A percentile compares a stretch with the other conserved stretches of the same genome.
Conservation (phyloP, 2,797 vertebrate species). For the Podarcis siculus region DNA sequence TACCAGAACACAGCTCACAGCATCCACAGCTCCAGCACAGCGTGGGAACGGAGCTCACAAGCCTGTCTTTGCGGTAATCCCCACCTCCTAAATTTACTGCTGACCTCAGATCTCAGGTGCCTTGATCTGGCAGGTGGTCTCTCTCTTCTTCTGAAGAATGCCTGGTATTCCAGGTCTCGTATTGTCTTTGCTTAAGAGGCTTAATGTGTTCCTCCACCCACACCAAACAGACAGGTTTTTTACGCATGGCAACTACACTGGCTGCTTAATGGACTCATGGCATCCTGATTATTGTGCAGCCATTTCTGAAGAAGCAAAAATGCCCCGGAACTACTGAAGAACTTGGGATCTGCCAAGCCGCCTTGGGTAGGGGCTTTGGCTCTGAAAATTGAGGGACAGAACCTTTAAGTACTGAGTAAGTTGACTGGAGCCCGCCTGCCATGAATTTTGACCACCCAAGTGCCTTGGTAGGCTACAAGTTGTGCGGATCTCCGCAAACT, state of each 20-base stretch:
- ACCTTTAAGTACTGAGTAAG: background rate
- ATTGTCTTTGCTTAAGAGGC: conserved; percentile 25
- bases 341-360: background rate
- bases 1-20: background rate
- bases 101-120: conserved; percentile 46
- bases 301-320: background rate
- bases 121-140: conserved; percentile 49
- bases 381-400: background rate
- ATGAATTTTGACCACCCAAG: background rate
- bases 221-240: background rate
- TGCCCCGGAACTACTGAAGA: background rate
- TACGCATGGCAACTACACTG: background rate
- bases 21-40: background rate
- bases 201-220: background rate
- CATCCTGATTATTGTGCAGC: background rate
- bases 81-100: conserved; percentile 37
- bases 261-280: background rate
- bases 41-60: background rate
- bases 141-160: conserved; percentile 31
- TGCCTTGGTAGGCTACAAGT: background rate
- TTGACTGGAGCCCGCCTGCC: background rate
- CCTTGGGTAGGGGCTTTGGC: background rate
- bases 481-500: background rate
- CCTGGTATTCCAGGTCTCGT: conserved; percentile 48
- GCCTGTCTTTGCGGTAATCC: conserved; percentile 45